These are phyloP conservation scores for Chelonus formosanus DNA, from an alignment of 2,888 invertebrate species.

Conservation along the genomic window DNA sequence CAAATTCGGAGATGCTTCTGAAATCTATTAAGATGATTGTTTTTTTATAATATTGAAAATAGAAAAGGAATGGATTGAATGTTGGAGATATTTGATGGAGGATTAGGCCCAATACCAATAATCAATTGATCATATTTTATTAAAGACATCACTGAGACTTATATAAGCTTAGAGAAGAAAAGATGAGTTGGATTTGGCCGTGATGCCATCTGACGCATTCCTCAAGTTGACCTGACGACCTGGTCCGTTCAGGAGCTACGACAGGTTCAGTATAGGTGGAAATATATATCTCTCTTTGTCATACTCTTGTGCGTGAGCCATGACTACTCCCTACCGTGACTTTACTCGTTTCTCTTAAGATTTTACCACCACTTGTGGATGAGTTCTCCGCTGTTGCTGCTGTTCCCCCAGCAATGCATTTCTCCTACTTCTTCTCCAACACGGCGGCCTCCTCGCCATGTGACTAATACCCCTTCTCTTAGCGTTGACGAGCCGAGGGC, in stretches of 20 bases:
- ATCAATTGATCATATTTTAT: too few species aligned
- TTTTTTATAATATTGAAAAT: too few species aligned
- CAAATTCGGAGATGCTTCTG: too few species aligned
- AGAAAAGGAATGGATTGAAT: too few species aligned
- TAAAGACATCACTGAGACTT: too few species aligned
- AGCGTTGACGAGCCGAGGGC: conserved; percentile 61
- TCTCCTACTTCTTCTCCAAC: conserved; percentile 21
- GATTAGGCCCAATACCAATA: too few species aligned
- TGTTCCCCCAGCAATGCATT: not conserved
- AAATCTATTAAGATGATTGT: too few species aligned
- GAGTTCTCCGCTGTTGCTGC: not conserved
- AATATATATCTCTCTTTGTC: conserved; percentile 29
- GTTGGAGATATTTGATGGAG: too few species aligned
- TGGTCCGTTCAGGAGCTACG: conserved; percentile 34
- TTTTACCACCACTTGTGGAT: conserved; percentile 29
- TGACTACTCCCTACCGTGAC: conserved; percentile 39
- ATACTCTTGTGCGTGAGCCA: conserved; percentile 36
- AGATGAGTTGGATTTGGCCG: not conserved
- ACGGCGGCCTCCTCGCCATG: conserved; percentile 57
- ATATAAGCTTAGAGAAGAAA: not conserved
- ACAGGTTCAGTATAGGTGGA: conserved; percentile 45
- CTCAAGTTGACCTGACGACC: conserved; percentile 32
- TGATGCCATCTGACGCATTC: conserved; percentile 32
- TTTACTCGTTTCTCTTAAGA: conserved; percentile 32
- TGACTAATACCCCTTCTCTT: conserved; percentile 63